A percentile compares a stretch with the other conserved stretches of the same genome.
Evolutionary conservation across 2,888 invertebrate genomes (phyloP).

Genomic region (Agriopis marginaria): DNA sequence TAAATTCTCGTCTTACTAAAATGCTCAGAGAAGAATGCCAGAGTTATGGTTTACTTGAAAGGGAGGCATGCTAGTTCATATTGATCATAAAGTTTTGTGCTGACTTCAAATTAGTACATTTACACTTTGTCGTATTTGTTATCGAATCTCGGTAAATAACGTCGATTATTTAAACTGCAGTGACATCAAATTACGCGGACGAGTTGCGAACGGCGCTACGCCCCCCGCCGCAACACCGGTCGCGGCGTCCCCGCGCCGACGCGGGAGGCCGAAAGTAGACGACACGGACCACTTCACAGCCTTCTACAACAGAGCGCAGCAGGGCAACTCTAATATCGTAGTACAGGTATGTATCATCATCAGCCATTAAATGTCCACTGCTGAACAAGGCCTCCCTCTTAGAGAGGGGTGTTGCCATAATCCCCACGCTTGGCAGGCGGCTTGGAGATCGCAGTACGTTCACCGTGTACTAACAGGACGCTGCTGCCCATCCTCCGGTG

Average conservation of each 20-base stretch:
- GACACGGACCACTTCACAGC: conserved; percentile 74
- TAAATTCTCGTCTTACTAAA: too few species aligned
- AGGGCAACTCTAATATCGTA: conserved; percentile 61
- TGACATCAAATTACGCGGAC: conserved; percentile 54
- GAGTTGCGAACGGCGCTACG: conserved; percentile 67
- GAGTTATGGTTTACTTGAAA: too few species aligned
- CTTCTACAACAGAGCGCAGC: conserved; percentile 60
- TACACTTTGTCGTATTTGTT: not conserved
- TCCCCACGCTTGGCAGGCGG: too few species aligned
- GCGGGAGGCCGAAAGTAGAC: conserved; percentile 62
- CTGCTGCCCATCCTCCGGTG: too few species aligned
- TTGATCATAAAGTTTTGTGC: conserved; percentile 4
- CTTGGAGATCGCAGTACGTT: too few species aligned
- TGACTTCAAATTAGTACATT: not conserved
- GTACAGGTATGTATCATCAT: conserved; percentile 70
- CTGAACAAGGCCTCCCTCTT: too few species aligned
- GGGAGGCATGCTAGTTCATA: not conserved
- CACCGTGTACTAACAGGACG: too few species aligned
- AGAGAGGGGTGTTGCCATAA: too few species aligned
- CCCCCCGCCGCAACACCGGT: conserved; percentile 50
- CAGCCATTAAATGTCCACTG: too few species aligned
- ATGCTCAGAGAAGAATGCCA: too few species aligned
- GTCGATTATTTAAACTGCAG: conserved; percentile 42
- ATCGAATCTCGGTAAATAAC: not conserved
- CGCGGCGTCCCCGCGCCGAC: conserved; percentile 57